Evolutionary conservation across 2,797 vertebrate species (phyloP).

Genomic region (Bovichtus diacanthus): DNA sequence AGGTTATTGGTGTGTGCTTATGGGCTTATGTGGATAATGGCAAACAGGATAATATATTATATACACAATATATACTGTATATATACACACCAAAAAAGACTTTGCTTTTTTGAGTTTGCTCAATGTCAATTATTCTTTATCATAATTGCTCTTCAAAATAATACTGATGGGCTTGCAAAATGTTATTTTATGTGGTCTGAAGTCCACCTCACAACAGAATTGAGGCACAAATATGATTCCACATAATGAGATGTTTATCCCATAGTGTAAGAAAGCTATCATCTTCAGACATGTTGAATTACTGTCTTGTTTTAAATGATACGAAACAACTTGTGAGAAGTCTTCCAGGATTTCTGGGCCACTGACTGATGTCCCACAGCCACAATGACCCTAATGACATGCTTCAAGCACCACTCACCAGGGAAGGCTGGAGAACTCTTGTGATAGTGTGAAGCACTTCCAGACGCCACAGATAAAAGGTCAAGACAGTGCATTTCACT

Average conservation of each 20-base stretch:
- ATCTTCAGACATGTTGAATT: not conserved
- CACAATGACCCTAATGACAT: constrained; percentile 40
- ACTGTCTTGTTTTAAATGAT: not conserved
- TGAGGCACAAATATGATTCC: too few species aligned
- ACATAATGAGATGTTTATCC: not conserved
- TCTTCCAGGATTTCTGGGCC: not conserved
- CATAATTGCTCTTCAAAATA: too few species aligned
- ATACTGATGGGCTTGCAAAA: too few species aligned
- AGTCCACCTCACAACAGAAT: not conserved
- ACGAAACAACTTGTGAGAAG: not conserved
- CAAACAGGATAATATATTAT: too few species aligned
- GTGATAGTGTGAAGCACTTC: constrained; percentile 45
- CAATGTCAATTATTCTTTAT: too few species aligned
- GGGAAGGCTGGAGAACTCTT: constrained; percentile 13
- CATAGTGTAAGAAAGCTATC: not conserved
- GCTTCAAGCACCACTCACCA: constrained; percentile 41
- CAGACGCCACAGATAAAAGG: constrained; percentile 30
- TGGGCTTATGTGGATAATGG: too few species aligned
- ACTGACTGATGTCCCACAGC: constrained; percentile 23
- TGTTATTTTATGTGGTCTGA: too few species aligned
- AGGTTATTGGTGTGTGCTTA: too few species aligned
- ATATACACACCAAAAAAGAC: too few species aligned
- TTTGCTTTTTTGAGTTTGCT: too few species aligned
- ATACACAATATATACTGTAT: too few species aligned
- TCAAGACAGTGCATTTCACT: not conserved